These are phyloP conservation scores for Drosophila burlai DNA, from an alignment of 1,140 invertebrate species.

Conservation along the genomic window DNA sequence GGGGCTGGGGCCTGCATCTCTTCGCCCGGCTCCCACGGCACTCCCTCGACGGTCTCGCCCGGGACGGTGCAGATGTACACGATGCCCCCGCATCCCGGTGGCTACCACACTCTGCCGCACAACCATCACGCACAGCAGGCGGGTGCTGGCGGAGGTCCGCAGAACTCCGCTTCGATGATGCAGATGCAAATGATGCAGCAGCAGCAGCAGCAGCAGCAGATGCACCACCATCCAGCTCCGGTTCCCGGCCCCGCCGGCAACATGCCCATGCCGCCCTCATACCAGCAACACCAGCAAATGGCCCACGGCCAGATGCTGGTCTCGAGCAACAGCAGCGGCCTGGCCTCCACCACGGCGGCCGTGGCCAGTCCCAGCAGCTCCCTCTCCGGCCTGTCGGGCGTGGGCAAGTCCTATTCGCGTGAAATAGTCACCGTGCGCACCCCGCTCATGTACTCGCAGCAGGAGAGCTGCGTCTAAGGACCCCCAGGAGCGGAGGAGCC, in stretches of 20 bases:
- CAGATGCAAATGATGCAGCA: slow-evolving; percentile 83
- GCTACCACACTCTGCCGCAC: slow-evolving; percentile 82
- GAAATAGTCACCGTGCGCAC: slow-evolving; percentile 94
- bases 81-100: slow-evolving; percentile 77
- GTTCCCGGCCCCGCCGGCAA: slow-evolving; percentile 52
- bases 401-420: slow-evolving; percentile 86
- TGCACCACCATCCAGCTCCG: slow-evolving; percentile 65
- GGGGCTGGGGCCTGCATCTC: slow-evolving; percentile 69
- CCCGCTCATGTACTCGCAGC: slow-evolving; percentile 91
- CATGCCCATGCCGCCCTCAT: slow-evolving; percentile 77
- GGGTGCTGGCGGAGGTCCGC: slow-evolving; percentile 53
- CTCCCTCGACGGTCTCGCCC: slow-evolving; percentile 79
- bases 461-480: slow-evolving; percentile 93
- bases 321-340: slow-evolving; percentile 78
- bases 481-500: neutral
- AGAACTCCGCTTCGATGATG: slow-evolving; percentile 79
- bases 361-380: slow-evolving; percentile 87
- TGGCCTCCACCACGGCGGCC: slow-evolving; percentile 76
- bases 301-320: slow-evolving; percentile 76
- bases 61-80: slow-evolving; percentile 84
- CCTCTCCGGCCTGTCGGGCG: slow-evolving; percentile 73
- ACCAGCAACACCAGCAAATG: slow-evolving; percentile 77
- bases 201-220: slow-evolving; percentile 52
- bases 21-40: slow-evolving; percentile 77
- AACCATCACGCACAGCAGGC: slow-evolving; percentile 71